Evolutionary conservation across 2,113 vertebrate species (phyloP).

Genomic region (Ranitomeya imitator): DNA sequence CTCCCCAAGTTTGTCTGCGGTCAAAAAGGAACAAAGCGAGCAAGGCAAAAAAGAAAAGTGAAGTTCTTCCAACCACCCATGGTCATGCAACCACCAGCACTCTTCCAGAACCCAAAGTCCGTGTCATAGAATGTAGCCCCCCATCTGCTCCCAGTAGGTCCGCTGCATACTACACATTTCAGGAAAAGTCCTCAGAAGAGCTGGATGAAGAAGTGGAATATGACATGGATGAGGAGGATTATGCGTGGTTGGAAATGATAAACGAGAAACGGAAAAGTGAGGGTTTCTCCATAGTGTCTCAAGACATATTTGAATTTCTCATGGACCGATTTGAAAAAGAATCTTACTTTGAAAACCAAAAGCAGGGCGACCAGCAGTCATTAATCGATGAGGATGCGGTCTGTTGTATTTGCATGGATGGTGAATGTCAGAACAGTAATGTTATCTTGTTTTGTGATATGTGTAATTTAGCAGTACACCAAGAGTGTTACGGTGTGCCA

Average conservation of each 20-base stretch:
- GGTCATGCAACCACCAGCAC: slow-evolving; percentile 68
- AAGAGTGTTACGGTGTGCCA: slow-evolving; percentile 98
- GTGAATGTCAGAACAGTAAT: slow-evolving; percentile 94
- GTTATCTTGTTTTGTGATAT: slow-evolving; percentile 95
- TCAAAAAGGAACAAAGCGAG: slow-evolving; percentile 87
- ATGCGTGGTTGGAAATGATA: slow-evolving; percentile 93
- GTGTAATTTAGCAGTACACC: slow-evolving; percentile 96
- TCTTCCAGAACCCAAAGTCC: slow-evolving; percentile 89
- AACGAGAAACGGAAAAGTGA: slow-evolving; percentile 89
- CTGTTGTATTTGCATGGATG: slow-evolving; percentile 95
- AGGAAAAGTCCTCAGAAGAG: slow-evolving; percentile 92
- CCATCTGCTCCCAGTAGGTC: slow-evolving; percentile 86
- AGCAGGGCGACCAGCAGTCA: slow-evolving; percentile 83
- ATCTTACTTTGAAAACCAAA: slow-evolving; percentile 87
- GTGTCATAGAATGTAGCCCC: slow-evolving; percentile 91
- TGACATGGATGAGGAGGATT: slow-evolving; percentile 98
- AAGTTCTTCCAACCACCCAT: slow-evolving; percentile 73
- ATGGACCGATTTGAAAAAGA: slow-evolving; percentile 97
- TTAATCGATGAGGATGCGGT: slow-evolving; percentile 92
- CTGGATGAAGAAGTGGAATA: slow-evolving; percentile 96
- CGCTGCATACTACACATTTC: slow-evolving; percentile 83
- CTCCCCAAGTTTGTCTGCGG: slow-evolving; percentile 79
- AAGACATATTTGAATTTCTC: slow-evolving; percentile 94
- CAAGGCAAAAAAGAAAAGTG: slow-evolving; percentile 84
- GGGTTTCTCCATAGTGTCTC: slow-evolving; percentile 87